These are phyloP conservation scores for Hyperoplus immaculatus DNA, from an alignment of 2,797 vertebrate species.

Conservation along the genomic window DNA sequence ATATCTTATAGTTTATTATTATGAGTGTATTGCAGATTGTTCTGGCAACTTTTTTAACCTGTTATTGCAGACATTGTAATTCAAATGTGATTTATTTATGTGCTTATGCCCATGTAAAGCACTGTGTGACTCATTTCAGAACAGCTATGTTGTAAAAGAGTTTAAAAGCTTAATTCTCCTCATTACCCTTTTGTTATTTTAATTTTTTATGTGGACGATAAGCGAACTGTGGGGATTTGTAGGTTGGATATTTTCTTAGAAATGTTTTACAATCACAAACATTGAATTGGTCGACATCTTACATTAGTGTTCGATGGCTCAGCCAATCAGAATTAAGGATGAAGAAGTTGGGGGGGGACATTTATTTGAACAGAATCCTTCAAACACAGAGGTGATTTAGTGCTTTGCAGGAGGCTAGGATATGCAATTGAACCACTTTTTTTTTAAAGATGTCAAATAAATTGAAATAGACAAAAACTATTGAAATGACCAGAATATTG, in stretches of 20 bases:
- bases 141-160: background rate
- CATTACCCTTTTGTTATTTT: background rate
- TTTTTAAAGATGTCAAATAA: background rate
- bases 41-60: background rate
- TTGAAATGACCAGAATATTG: background rate
- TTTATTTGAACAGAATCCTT: background rate
- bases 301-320: background rate
- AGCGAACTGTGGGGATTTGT: background rate
- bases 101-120: background rate
- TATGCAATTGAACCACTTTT: background rate
- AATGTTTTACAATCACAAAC: background rate
- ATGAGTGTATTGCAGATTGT: background rate
- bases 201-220: background rate
- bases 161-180: background rate
- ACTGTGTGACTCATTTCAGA: constrained; percentile 12
- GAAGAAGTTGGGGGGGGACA: background rate
- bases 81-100: constrained; percentile 3
- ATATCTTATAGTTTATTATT: background rate
- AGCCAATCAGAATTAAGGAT: background rate
- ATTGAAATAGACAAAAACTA: background rate
- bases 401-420: background rate
- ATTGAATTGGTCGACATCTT: background rate
- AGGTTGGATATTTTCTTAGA: background rate
- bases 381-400: background rate
- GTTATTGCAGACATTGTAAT: background rate